Evolutionary conservation across 2,797 vertebrate species (phyloP), one percentile per base, ranked within the genome.

Genomic region (Lepilemur septentrionalis): DNA sequence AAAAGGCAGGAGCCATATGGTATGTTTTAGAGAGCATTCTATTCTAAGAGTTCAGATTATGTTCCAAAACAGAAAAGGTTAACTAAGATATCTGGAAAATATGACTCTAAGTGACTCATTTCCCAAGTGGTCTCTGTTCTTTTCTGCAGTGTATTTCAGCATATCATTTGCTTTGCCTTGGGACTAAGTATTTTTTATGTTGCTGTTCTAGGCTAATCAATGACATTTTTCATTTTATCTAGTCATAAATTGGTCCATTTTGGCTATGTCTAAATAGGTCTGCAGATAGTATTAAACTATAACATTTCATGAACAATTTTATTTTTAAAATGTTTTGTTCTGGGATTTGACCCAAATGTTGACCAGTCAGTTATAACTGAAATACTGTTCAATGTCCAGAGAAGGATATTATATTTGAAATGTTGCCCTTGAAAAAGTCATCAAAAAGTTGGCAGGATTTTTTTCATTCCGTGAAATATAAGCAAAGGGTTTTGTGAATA

Each of bases 191-290:
- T 73, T 89, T 93, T 96, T 91, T 93, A 80, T 93, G 38, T 87
- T 80, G 80, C 84, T 92, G 7, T 89, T 93, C 38, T 80, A 95
- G 79, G 92, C 75, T 94, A 83, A 92, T 93, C 83, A 89, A 38
- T 7, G 50, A 89, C 73, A 89, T 84, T 97, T 93, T 97, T 72
- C 59, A 96, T 93, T 96, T 93, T 72, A 82, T 97, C 92, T 97
- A 78, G 92, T 96, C 30, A 88, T 93, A 89, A 96, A 69, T 87
- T 93, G 57, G 87, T 95, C 18, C 38, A 35, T 93, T 94, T 79
- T 96, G 65, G 50, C 72, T 96, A 30, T 97, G 55, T 43, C 43
- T 55, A 75, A 91, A 88, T 50, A 23, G 38, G 63, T 6, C 80
- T 59, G 30, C 57, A 89, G 84, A 81, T 73, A 79, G 59, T 86